Conservation (phyloP, 2,113 vertebrate species). For the Siniperca knerii region DNA sequence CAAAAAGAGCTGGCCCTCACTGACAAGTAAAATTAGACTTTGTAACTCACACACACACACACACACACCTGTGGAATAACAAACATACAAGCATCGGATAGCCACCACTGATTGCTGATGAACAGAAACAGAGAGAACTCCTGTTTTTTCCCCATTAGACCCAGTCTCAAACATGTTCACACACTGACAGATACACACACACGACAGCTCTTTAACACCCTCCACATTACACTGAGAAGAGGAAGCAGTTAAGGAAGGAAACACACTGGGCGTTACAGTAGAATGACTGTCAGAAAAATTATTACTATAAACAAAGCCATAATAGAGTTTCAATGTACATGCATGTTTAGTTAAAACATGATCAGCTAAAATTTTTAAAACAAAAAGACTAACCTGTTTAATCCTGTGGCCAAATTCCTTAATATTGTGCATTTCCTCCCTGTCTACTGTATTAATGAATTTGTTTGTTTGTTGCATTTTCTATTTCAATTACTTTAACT, state of each 20-base stretch:
- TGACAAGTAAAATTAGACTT: slow-evolving; percentile 64
- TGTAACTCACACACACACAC: slow-evolving; percentile 1
- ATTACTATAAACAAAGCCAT: background rate
- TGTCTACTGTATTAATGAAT: background rate
- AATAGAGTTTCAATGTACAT: background rate
- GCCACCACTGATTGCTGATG: background rate
- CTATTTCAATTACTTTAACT: too few relatives aligned
- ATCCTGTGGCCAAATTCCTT: too few relatives aligned
- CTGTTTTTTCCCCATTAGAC: background rate
- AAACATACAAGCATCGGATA: slow-evolving; percentile 10
- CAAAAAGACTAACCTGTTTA: background rate
- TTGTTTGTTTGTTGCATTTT: background rate
- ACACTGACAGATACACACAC: slow-evolving; percentile 8
- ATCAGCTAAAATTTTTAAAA: background rate
- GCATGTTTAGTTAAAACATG: background rate
- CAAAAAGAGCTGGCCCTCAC: slow-evolving; percentile 35
- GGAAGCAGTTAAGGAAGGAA: slow-evolving; percentile 53
- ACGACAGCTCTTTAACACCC: slow-evolving; percentile 16
- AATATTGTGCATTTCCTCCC: background rate
- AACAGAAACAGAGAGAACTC: background rate
- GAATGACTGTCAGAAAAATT: slow-evolving; percentile 13
- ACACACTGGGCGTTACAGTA: slow-evolving; percentile 30
- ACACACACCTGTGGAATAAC: slow-evolving; percentile 47
- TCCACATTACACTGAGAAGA: slow-evolving; percentile 45
- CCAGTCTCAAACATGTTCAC: slow-evolving; percentile 2